Evolutionary conservation across 2,797 vertebrate genomes (phyloP), one percentile per base, ranked within the genome.

Genomic region (Meriones psammophilus): DNA sequence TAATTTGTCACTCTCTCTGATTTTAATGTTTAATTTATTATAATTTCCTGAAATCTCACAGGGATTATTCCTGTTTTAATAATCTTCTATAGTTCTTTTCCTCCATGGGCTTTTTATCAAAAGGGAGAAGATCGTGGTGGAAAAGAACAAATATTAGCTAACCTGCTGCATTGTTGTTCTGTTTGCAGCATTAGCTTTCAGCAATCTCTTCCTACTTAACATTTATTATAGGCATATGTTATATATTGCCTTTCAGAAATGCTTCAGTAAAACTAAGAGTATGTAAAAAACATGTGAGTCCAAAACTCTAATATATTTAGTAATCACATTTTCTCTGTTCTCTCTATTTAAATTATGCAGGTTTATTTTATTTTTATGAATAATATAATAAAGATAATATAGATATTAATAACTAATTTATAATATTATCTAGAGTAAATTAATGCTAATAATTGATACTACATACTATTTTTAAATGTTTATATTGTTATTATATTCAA

Each of bases 111-210:
- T 39, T 91, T 91, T 60, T 74, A 58, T 50, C 74, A 33, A 18
- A 81, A n/a, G 24, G 1, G 1, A 74, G n/a, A 94, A 81, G 60
- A 39, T 78, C 1, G 1, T 18, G 0, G 1, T 58, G 9, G 76
- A 56, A 96, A 87, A 86, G 54, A 83, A 60, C 13, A 94, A 87
- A 92, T 81, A 76, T 20, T 66, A 96, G 60, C 13, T 8, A 54
- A 76, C 2, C 17, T 36, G 79, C 18, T 78, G 6, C 5, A 42
- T 17, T 69, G 1, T 5, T 74, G 2, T 46, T 79, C 30, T 26
- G 79, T 83, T 92, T 92, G 73, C 50, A 89, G 36, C 5, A 64
- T 26, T n/a, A 64, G 73, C 10, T 83, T 81, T 87, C 8, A 84
- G 46, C 8, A 42, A n/a, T 46, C 30, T 56, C 39, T 58, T 33